Percentiles rank a stretch among this genome's conserved stretches.
Conservation (phyloP, 1,140 invertebrate species). For the Theocolax elegans region DNA sequence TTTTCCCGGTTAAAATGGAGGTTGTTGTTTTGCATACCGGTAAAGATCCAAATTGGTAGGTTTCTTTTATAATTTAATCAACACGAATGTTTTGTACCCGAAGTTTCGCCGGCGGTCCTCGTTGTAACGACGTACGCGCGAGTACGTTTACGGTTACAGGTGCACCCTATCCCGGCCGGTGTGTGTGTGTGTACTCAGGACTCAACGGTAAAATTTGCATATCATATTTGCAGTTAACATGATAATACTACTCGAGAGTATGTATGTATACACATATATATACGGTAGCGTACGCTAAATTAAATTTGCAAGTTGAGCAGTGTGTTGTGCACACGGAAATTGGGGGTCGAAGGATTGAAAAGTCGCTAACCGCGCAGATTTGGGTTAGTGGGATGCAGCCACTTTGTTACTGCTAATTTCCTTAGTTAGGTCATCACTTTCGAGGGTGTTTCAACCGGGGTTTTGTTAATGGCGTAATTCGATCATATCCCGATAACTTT, state of each 20-base stretch:
- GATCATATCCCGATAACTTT: too few relatives aligned
- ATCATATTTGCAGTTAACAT: conserved; percentile 31
- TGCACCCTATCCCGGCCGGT: too few relatives aligned
- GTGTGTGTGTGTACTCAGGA: not conserved
- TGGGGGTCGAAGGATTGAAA: conserved; percentile 6
- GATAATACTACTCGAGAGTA: conserved; percentile 31
- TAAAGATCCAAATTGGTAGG: too few relatives aligned
- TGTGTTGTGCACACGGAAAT: conserved; percentile 9
- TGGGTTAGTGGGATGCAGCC: not conserved
- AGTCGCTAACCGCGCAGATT: conserved; percentile 1
- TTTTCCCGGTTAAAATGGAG: too few relatives aligned
- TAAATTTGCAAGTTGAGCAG: conserved; percentile 35
- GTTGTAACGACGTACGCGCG: not conserved
- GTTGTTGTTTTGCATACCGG: too few relatives aligned
- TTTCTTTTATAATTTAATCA: conserved; percentile 31
- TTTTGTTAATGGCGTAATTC: too few relatives aligned
- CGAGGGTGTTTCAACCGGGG: too few relatives aligned
- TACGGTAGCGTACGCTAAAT: conserved; percentile 7
- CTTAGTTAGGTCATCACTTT: not conserved
- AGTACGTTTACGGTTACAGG: not conserved
- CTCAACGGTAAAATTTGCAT: conserved; percentile 33
- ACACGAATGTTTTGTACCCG: not conserved
- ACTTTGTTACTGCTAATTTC: not conserved
- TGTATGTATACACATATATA: not conserved
- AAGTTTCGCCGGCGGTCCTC: not conserved